Evolutionary conservation across 1,140 invertebrate species (phyloP), one percentile per base, ranked within the genome.

Genomic region (Pogonus chalceus): DNA sequence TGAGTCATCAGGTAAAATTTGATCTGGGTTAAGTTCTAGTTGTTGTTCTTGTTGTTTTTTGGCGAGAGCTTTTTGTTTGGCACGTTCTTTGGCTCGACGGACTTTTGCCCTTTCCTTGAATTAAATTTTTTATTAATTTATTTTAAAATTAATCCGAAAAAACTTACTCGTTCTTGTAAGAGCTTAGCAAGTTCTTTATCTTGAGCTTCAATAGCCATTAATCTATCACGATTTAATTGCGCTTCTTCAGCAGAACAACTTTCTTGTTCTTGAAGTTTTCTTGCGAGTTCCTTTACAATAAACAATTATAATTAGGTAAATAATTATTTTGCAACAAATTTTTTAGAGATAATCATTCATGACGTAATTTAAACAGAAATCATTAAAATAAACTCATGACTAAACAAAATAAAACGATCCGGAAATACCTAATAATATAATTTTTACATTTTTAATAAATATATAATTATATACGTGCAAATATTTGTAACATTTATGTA

Each of bases 131-230:
- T 10, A 12, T 43, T 7, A 31, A 31, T 31, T 31, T 31, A 31
- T 14, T 31, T 31, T 31, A 14, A 31, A 31, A 4, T 7, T 31
- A 31, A 31, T 31, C 26, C 14, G 26, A 7, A 4, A 31, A 14
- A 31, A 31, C 54, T 62, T 61, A 79, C 87, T 65, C 87, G 83
- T 65, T 95, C 91, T 67, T 96, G 91, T 35, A 96, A 74, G 66
- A 95, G 80, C 63, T 84, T 81, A 0, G 92, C 92, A 1, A 96
- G 72, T 69, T 95, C 89, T 47, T 88, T 82, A 69, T 96, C 92
- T 67, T 95, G 91, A 2, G 87, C 87, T 72, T 96, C 92, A 49
- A 95, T 91, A 7, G 90, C 89, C 55, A 84, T 67, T 58, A 87
- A 77, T 63, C 83, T 79, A 70, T 92, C 87, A 23, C 76, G 61